Evolutionary conservation across 2,113 vertebrate species (phyloP), one percentile per base, ranked within the genome.

Genomic region (Tragulus kanchil): DNA sequence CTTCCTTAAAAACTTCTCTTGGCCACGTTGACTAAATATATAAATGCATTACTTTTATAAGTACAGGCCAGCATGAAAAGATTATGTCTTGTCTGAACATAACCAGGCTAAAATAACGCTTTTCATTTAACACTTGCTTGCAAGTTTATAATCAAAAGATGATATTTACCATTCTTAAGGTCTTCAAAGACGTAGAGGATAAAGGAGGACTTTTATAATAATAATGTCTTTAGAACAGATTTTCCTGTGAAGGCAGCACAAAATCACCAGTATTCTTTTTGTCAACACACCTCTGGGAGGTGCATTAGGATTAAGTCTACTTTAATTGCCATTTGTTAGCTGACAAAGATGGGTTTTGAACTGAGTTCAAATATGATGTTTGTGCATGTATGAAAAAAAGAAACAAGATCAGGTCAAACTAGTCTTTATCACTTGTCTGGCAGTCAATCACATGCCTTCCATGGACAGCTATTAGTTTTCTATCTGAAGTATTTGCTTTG

Each of bases 31-130:
- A 85, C 28, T 71, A 90, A 81, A 85, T 64, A 67, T n/a, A 50
- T 48, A 84, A 31, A 25, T 62, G 2, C 61, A 90, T n/a, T 78
- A 58, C 15, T 36, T 59, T n/a, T n/a, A n/a, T n/a, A n/a, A n/a
- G 26, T 81, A 58, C 19, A 82, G 48, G 61, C 14, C 79, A 58
- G 5, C 58, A 31, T 84, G 42, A 84, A 93, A 94, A 91, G n/a
- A 79, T 86, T 91, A 93, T 64, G 11, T 25, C 56, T 94, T 81
- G n/a, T 90, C 67, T 96, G 79, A 85, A 81, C 45, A 86, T 95
- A 89, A 85, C 7, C 14, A 96, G 73, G 14, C 67, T 17, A 87
- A 96, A 96, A 85, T 84, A 84, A 79, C n/a, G 61, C 31, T 94
- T 54, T 85, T 23, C 10, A 73, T 15, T 87, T 84, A 85, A 17